Base-by-base conservation (phyloP, 2,888 invertebrate genomes). In the Drosophila anceps region DNA sequence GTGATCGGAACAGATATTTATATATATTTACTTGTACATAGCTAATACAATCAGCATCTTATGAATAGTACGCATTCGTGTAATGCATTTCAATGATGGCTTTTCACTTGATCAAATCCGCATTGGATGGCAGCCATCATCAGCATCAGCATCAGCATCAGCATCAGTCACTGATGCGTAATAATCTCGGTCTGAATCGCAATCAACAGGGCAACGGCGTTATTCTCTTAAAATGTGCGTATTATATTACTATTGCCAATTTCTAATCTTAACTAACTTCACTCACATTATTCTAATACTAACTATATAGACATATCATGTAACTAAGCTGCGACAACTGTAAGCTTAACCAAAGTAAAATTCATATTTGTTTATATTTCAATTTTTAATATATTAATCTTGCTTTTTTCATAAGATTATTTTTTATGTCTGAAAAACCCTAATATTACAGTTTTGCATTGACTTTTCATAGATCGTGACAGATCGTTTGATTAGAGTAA, bases 201-300 rank as follows among this genome's bases (percentile, higher is more conserved):
- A 58, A 81, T 71, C 75, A 60, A 13, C 63, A 58, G 41, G 50
- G 57, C 58, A 91, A 87, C 76, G 92, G 93, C 71, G 93, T 92
- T 75, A 90, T 92, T 70, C 79, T 93, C 63, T 81, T 92, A 57
- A 92, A 92, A 91, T 92, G 92, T 92, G 75, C 74, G 91, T 84
- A 76, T 50, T 44, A 8, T 7, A 31, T 29, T 29, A n/a, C 6
- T 44, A 15, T 29, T 5, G 24, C 8, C 1, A 6, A 39, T 41
- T 37, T 27, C 29, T n/a, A 29, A 48, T 29, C 29, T 29, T 10
- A 13, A n/a, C 44, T 1, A 44, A 27, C n/a, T 18, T 41, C 0
- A 31, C 29, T 31, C 7, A 31, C n/a, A n/a, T n/a, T n/a, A n/a
- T n/a, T n/a, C n/a, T n/a, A n/a, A n/a, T 31, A 33, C 10, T 9